Base-by-base conservation (phyloP, 2,797 vertebrate genomes). In the Sebastes hopkinsi region DNA sequence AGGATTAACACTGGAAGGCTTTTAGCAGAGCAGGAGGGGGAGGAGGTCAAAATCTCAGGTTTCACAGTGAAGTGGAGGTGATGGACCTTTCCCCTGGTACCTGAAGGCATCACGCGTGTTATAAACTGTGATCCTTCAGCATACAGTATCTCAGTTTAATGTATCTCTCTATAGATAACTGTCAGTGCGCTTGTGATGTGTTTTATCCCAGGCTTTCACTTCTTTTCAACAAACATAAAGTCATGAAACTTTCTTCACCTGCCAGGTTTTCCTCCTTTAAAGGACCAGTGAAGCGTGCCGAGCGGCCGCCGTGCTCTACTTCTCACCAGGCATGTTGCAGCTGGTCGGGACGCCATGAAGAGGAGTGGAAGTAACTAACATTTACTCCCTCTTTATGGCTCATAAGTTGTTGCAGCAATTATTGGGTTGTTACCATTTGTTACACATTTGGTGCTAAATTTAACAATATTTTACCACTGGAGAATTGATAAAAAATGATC, bases 1-100 rank as follows among this genome's bases (percentile, higher is more conserved):
- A 80, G 83, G 88, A 87, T 92, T 91, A 91, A 79, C 79, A 77
- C 66, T 1, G 73, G 38, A 30, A 85, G 75, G 76, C 86, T 91
- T 90, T 92, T 87, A 77, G 80, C 25, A 55, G 38, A 32, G 29
- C 65, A 0, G 3, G 9, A 60, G 67, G 36, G 36, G 13, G 36
- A 38, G 36, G 36, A 38, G 36, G 36, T 30, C 3, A 29, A 65
- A 56, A 29, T 61, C 77, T 88, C 71, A 22, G 71, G 71, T 85
- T 85, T 85, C 77, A 69, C 10, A 0, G 29, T 75, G 7, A 75
- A 70, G 27, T 29, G 8, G 46, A 67, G 34, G 10, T 79, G 73
- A 80, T 25, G 25, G 68, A 67, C 7, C 23, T 67, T 75, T 68
- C 27, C 27, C 18, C 2, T 7, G 42, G 70, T 25, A 66, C 75